Base-by-base conservation (phyloP, 2,888 invertebrate species). In the Tholera decimalis region DNA sequence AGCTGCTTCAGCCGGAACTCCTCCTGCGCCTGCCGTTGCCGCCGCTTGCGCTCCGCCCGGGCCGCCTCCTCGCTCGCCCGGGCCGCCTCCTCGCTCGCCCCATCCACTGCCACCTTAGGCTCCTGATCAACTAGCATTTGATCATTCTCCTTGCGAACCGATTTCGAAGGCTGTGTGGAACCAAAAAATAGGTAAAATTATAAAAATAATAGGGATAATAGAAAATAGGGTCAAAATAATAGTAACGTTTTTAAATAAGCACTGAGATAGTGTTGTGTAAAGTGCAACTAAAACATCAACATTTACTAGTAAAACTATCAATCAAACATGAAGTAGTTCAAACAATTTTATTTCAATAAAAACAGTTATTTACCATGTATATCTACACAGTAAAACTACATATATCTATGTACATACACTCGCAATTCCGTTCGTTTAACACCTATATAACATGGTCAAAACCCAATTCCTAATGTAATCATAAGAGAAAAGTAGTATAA, bases 21-120 rank as follows among this genome's bases (percentile, higher is more conserved):
- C 82, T 95, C 95, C 64, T 95, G 94, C 0, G 94, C 94, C 15
- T 83, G 89, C 30, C 89, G 79, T 87, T 96, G 95, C 1, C 95
- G 84, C 13, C 95, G 85, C 83, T 91, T 92, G 41, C 95, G 84
- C 82, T 96, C 95, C 9, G 93, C 94, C 1, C 95, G 84, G 49
- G 91, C 91, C 66, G 93, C 94, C 65, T 93, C 93, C 22, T 93
- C 93, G 46, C 60, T 82, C 69, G 82, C 94, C 1, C 95, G 84
- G 49, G 91, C 91, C 66, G 93, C 94, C 65, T 93, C 93, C 22
- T 93, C 93, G 46, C 60, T 82, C 69, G 73, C 22, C 57, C 78
- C 6, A n/a, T 76, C 82, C 30, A 84, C 83, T 18, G 78, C 54
- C 44, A 30, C 56, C 66, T 82, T 83, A 51, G 20, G 59, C 55